A percentile compares a stretch with the other conserved stretches of the same genome.
Conservation (phyloP, 2,797 vertebrate genomes). For the Gadopsis marmoratus region DNA sequence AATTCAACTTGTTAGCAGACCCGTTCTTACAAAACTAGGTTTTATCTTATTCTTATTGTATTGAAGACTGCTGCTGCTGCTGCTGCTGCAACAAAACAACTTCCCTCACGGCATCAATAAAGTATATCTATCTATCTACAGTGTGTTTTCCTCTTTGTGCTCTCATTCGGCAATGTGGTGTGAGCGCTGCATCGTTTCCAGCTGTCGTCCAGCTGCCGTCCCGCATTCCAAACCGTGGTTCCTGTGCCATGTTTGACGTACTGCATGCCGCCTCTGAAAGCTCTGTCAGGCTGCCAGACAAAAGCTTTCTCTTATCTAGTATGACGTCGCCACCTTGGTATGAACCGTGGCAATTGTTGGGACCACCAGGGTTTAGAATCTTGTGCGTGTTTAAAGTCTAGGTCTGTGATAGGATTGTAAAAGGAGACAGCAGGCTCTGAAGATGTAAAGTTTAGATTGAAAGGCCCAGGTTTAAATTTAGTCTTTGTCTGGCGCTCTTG, state of each 20-base stretch:
- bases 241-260: background rate
- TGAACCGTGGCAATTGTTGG: background rate
- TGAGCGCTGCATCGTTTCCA: conserved; percentile 24
- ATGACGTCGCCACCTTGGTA: conserved; percentile 11
- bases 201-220: conserved; percentile 36
- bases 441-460: background rate
- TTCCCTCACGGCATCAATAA: too few species aligned
- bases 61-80: too few species aligned
- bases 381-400: background rate
- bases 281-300: background rate
- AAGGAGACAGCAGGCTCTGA: background rate
- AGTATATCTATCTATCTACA: too few species aligned
- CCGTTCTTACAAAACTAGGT: too few species aligned
- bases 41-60: background rate
- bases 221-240: background rate
- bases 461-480: conserved; percentile 1
- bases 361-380: background rate
- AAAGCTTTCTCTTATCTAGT: background rate
- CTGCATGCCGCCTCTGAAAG: background rate
- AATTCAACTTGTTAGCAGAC: background rate
- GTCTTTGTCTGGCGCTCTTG: background rate
- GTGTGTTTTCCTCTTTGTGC: background rate
- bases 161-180: background rate
- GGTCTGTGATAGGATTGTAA: background rate
- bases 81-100: too few species aligned